These are phyloP conservation scores for Pogonomyrmex barbatus DNA, from an alignment of 1,140 invertebrate genomes.

Conservation along the genomic window DNA sequence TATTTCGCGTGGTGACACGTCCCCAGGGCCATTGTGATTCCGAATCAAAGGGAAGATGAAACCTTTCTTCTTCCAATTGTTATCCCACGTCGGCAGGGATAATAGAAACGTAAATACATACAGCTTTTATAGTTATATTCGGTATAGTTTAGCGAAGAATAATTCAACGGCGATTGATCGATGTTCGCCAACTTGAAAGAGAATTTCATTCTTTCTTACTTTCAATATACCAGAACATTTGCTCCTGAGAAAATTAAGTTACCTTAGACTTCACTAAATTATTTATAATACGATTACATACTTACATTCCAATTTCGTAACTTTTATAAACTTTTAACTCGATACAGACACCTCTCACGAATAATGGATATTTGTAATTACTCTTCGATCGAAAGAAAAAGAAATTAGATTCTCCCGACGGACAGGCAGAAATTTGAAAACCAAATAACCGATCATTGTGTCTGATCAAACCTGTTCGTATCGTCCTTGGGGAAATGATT, in stretches of 20 bases:
- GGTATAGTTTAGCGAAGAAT: background rate
- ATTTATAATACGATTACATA: background rate
- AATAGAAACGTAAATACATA: background rate
- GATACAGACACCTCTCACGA: background rate
- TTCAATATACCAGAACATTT: background rate
- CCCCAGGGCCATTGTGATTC: background rate
- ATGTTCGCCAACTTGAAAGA: background rate
- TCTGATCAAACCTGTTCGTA: background rate
- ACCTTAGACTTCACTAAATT: background rate
- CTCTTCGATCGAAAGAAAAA: background rate
- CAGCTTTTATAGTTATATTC: background rate
- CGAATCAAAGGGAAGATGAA: constrained; percentile 25
- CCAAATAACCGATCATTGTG: background rate
- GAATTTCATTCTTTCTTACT: background rate
- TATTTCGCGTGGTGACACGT: background rate
- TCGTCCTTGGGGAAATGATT: constrained; percentile 19
- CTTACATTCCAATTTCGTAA: background rate
- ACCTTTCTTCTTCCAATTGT: constrained; percentile 6
- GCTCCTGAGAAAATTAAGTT: constrained; percentile 2
- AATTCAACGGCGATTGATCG: constrained; percentile 12
- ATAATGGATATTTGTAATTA: background rate
- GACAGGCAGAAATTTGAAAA: background rate
- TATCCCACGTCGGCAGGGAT: background rate
- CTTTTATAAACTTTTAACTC: background rate
- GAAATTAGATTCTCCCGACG: constrained; percentile 1